Evolutionary conservation across 2,113 vertebrate species (phyloP).

Genomic region (Forbesichthys papilliferus): DNA sequence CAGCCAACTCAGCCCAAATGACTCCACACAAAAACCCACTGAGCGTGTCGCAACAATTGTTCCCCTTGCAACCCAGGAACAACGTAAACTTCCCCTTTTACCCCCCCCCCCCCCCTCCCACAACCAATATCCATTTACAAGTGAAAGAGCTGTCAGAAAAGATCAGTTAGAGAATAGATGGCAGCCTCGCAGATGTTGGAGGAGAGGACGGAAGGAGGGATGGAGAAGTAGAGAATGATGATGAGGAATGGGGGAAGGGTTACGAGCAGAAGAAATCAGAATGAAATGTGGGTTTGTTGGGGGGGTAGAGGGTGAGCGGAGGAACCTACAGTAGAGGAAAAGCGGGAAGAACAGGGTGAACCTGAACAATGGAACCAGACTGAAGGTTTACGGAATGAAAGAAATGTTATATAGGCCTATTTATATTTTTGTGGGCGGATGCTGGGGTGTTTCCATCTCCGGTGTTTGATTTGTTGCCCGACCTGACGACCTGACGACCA

Average conservation of each 20-base stretch:
- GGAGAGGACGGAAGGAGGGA: conserved; percentile 76
- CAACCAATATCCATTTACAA: conserved; percentile 77
- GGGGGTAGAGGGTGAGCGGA: no score
- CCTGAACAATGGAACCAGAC: no score
- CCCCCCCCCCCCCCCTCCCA: neutral
- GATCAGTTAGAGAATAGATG: conserved; percentile 89
- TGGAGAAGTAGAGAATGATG: conserved; percentile 64
- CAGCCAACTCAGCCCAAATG: neutral
- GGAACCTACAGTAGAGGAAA: no score
- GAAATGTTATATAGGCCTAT: no score
- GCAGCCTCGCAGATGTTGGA: conserved; percentile 91
- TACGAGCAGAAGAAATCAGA: neutral
- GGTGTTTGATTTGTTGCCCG: no score
- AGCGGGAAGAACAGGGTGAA: no score
- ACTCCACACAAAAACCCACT: conserved; percentile 5
- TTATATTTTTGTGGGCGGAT: no score
- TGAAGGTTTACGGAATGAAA: no score
- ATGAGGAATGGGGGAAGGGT: conserved; percentile 32
- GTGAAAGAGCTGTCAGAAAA: conserved; percentile 85
- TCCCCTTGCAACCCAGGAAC: neutral
- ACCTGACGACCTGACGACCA: no score
- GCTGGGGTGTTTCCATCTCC: no score
- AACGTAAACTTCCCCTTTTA: neutral
- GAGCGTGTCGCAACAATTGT: neutral
- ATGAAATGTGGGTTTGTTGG: neutral